Evolutionary conservation across 2,113 vertebrate species (phyloP).

Genomic region (Vimba vimba): DNA sequence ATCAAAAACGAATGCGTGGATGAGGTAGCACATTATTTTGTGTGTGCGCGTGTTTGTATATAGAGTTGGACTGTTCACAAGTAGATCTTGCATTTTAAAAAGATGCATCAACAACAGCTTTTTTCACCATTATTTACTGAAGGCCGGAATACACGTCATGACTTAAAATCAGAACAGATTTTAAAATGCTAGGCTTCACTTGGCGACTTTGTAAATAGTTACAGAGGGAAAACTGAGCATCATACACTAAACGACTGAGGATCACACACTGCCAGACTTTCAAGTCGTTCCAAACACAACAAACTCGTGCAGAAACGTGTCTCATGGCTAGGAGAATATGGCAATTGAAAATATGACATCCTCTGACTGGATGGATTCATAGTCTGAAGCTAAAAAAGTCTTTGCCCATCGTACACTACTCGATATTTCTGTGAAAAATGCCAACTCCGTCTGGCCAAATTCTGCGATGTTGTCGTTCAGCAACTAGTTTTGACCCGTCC

Average conservation of each 20-base stretch:
- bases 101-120: neutral
- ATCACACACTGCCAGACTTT: neutral
- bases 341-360: neutral
- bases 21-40: conserved; percentile 13
- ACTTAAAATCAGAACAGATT: too few relatives aligned
- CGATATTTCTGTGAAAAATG: neutral
- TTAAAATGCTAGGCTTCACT: too few relatives aligned
- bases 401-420: neutral
- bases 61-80: neutral
- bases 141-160: too few relatives aligned
- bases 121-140: too few relatives aligned
- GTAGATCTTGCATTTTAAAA: neutral
- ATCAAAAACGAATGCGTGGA: conserved; percentile 63
- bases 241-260: too few relatives aligned
- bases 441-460: neutral
- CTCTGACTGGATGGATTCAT: neutral
- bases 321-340: neutral
- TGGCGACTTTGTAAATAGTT: too few relatives aligned
- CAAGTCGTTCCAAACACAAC: neutral
- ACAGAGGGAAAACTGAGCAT: neutral
- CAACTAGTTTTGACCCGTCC: neutral
- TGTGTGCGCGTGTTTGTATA: neutral
- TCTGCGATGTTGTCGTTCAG: neutral
- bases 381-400: neutral
- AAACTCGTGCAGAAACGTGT: neutral